Percentiles rank a stretch among this genome's conserved stretches.
phyloP scores from a whole-genome alignment of 2,797 vertebrate genomes.

The Hyperoplus immaculatus region DNA sequence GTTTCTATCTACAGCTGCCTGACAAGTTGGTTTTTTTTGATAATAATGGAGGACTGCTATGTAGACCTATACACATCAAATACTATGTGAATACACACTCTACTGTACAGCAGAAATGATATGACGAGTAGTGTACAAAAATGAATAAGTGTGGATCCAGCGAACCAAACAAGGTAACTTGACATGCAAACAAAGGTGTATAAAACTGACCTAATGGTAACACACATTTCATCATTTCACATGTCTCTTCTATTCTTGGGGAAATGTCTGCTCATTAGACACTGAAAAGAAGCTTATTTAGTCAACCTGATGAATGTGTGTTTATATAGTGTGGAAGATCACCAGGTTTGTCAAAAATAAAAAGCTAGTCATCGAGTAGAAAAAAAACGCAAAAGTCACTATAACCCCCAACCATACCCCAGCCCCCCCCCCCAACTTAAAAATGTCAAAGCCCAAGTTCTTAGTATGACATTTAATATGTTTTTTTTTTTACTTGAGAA shows the following conservation, averaged over 20 bases:
- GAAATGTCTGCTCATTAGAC: conserved; percentile 27
- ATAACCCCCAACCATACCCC: neutral
- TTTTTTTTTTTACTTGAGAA: conserved; percentile 47
- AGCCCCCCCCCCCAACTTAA: neutral
- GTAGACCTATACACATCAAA: conserved; percentile 36
- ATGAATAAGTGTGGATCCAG: conserved; percentile 38
- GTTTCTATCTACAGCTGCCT: conserved; percentile 37
- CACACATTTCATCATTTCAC: neutral
- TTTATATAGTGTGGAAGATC: conserved; percentile 11
- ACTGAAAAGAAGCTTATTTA: conserved; percentile 12
- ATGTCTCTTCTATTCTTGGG: neutral
- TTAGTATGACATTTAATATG: conserved; percentile 46
- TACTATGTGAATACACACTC: conserved; percentile 35
- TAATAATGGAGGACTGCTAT: conserved; percentile 36
- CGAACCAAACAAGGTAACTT: conserved; percentile 19
- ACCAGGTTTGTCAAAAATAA: conserved; percentile 22
- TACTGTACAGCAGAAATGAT: conserved; percentile 44
- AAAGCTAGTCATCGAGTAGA: conserved; percentile 46
- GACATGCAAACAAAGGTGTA: conserved; percentile 48
- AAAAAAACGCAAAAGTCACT: conserved; percentile 18
- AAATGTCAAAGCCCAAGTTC: conserved; percentile 16
- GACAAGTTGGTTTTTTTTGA: conserved; percentile 25
- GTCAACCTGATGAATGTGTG: conserved; percentile 23
- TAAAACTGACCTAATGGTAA: conserved; percentile 21
- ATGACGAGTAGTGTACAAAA: conserved; percentile 30